Evolutionary conservation across 2,888 invertebrate species (phyloP), one percentile per base, ranked within the genome.

Genomic region (Nomada ruficornis): DNA sequence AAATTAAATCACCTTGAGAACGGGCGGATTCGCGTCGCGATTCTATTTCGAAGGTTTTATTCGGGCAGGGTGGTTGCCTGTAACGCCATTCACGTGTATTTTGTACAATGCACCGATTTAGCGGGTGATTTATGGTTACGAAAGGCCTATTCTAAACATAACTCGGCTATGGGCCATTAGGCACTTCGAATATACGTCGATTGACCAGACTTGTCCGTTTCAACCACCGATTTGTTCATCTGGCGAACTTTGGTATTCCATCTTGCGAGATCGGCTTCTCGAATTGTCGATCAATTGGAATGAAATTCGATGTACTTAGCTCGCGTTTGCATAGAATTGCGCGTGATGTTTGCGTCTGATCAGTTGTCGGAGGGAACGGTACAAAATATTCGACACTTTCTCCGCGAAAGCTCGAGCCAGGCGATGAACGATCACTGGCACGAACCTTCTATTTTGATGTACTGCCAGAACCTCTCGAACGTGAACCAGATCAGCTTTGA

Each of bases 381-480:
- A 36, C 7, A 71, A 71, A 72, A 75, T 70, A 69, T 36, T n/a
- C 29, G 36, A 62, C 23, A 77, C 74, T 79, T 83, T 84, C 83
- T 67, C 67, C 63, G 23, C 50, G 36, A 47, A 20, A 29, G 69
- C 65, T 15, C 44, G 13, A 18, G 29, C 11, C 29, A 62, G 23
- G 42, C 44, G 62, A 59, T 57, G 72, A 82, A 26, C 36, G 77
- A 73, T 65, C 77, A 83, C 69, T 82, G 84, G 80, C 83, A 83
- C 82, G 70, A 64, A 62, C 57, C 42, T n/a, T 23, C 29, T 60
- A 73, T 69, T 88, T 88, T 88, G 88, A 88, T 70, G 74, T 72
- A 80, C 76, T 77, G 88, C 87, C 88, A 87, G 80, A 87, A 78
- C 59, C 65, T 44, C 60, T 71, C 59, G 59, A 81, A 78, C 64